Conservation (phyloP, 2,797 vertebrate species). For the Synaphobranchus kaupii region DNA sequence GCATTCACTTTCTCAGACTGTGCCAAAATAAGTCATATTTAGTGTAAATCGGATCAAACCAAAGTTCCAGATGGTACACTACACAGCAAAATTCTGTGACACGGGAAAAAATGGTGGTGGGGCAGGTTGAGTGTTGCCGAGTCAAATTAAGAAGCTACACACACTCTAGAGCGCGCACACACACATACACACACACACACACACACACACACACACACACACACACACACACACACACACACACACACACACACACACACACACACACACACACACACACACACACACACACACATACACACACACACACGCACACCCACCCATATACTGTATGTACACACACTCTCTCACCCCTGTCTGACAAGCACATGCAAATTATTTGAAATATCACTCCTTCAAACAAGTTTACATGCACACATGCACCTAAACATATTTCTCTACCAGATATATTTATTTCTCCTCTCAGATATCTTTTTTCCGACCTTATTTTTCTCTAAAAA, state of each 20-base stretch:
- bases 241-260: not conserved
- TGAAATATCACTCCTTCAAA: not conserved
- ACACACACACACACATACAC: slow-evolving; percentile 24
- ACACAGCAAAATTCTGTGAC: not conserved
- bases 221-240: not conserved
- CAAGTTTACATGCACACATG: not conserved
- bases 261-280: not conserved
- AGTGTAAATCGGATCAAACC: slow-evolving; percentile 8
- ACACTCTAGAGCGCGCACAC: not conserved
- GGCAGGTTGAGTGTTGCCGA: not conserved
- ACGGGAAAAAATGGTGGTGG: not conserved
- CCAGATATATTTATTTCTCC: not conserved
- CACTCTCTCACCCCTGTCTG: not conserved
- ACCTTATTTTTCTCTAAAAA: not conserved
- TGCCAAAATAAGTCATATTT: not conserved
- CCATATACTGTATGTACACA: slow-evolving; percentile 15
- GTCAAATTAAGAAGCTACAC: not conserved
- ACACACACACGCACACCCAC: slow-evolving; percentile 16
- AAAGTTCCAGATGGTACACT: slow-evolving; percentile 21
- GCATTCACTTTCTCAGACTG: not conserved
- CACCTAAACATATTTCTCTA: not conserved
- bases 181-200: not conserved
- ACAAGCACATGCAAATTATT: not conserved
- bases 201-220: not conserved
- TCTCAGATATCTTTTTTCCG: not conserved